These are phyloP conservation scores for human DNA, from an alignment of 2,113 vertebrate genomes.

Conservation along the genomic window GRCh38 chr15:95259501-95260000, in stretches of 20 bases:
- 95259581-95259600: background rate
- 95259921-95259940: slow-evolving; percentile 77
- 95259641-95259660: slow-evolving; percentile 63
- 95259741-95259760: slow-evolving; percentile 80
- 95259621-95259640: slow-evolving; percentile 87
- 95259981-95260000: too few relatives aligned
- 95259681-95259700: slow-evolving; percentile 83
- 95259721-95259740: slow-evolving; percentile 80
- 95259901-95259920: slow-evolving; percentile 72
- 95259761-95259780: slow-evolving; percentile 71
- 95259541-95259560: background rate
- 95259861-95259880: slow-evolving; percentile 74
- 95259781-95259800: background rate
- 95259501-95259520: slow-evolving; percentile 9
- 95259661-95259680: slow-evolving; percentile 75
- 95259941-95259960: slow-evolving; percentile 75
- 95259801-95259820: background rate
- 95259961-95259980: slow-evolving; percentile 51
- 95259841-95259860: slow-evolving; percentile 69
- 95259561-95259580: fast-evolving
- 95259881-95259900: slow-evolving; percentile 77
- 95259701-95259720: slow-evolving; percentile 83
- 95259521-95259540: slow-evolving; percentile 19
- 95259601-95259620: slow-evolving; percentile 85
- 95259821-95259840: background rate